Conservation (phyloP, 2,797 vertebrate species). For the Bovichtus diacanthus region DNA sequence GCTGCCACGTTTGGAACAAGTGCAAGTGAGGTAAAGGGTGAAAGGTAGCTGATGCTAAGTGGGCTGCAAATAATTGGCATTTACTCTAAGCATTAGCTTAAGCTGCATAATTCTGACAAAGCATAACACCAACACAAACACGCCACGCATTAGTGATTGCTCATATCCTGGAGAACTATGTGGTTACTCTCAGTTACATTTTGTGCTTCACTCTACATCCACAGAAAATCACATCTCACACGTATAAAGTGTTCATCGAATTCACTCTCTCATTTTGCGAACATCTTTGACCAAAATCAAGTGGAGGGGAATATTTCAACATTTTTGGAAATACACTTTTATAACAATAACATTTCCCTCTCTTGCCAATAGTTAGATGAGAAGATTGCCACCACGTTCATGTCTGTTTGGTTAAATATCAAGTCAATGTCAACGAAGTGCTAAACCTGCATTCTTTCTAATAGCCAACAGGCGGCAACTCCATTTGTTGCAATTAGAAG, state of each 20-base stretch:
- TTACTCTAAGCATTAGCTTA: conserved; percentile 40
- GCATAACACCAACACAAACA: conserved; percentile 33
- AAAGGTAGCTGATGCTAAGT: conserved; percentile 40
- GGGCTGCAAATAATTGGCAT: conserved; percentile 46
- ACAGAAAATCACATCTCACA: neutral
- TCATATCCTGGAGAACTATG: neutral
- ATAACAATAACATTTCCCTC: neutral
- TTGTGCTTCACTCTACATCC: neutral
- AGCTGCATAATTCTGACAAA: conserved; percentile 40
- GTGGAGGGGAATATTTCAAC: neutral
- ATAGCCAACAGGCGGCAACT: no score
- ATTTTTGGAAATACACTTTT: neutral
- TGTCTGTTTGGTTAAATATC: neutral
- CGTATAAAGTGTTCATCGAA: no score
- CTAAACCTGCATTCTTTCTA: no score
- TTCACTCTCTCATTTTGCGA: neutral
- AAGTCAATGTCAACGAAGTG: no score
- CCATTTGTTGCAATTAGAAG: no score
- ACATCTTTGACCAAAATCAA: conserved; percentile 4
- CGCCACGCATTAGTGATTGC: neutral
- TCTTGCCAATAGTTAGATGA: neutral
- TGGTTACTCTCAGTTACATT: neutral
- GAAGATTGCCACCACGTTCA: neutral
- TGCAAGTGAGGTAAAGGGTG: conserved; percentile 47
- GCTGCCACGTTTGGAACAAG: conserved; percentile 35